Conservation (phyloP, 2,113 vertebrate genomes). For the Tragelaphus buxtoni region DNA sequence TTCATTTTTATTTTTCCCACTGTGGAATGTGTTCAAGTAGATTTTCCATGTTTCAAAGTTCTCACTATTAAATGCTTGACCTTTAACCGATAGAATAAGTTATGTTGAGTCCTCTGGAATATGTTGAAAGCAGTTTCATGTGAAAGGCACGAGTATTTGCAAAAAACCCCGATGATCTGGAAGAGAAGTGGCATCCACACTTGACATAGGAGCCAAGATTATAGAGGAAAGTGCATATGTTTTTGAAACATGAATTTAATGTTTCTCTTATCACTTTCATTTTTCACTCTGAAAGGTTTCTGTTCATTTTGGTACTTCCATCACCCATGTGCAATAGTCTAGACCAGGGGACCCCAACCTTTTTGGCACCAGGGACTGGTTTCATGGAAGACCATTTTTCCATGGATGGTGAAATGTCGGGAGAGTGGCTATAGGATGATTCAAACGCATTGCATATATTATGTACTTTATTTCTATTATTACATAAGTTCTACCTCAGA, state of each 20-base stretch:
- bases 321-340: background rate
- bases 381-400: background rate
- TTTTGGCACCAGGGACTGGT: background rate
- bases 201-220: background rate
- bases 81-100: background rate
- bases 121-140: background rate
- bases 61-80: background rate
- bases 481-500: background rate
- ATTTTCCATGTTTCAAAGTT: background rate
- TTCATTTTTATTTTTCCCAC: background rate
- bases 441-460: background rate
- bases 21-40: background rate
- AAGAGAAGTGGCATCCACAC: background rate
- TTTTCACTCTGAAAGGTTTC: background rate
- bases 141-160: background rate
- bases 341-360: background rate
- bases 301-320: background rate
- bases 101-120: background rate
- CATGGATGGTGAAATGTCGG: background rate
- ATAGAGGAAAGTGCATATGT: accelerated
- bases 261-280: background rate
- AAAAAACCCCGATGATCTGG: background rate
- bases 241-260: background rate
- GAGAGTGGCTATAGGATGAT: background rate
- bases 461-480: background rate